A percentile compares a stretch with the other conserved stretches of the same genome.
These are phyloP conservation scores for Hippocampus abdominalis DNA, from an alignment of 2,113 vertebrate species.

Conservation along the genomic window DNA sequence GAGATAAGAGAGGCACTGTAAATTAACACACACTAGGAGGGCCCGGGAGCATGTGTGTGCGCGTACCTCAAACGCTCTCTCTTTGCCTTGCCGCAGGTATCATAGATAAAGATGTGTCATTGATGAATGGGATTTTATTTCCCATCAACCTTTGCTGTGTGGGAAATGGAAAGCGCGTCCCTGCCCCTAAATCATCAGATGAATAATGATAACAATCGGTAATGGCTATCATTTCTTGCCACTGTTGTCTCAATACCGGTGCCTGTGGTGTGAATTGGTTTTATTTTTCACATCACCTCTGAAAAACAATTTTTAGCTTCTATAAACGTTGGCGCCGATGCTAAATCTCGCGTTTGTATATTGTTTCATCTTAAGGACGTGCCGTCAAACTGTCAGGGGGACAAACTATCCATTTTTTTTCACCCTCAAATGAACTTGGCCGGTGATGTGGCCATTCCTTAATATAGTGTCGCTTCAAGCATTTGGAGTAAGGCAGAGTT, in stretches of 20 bases:
- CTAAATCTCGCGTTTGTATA: constrained; percentile 9
- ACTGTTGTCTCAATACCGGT: constrained; percentile 43
- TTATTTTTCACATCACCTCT: not conserved
- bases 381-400: constrained; percentile 1
- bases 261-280: constrained; percentile 5
- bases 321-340: constrained; percentile 9
- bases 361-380: constrained; percentile 21
- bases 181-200: constrained; percentile 66
- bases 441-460: not conserved
- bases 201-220: constrained; percentile 60
- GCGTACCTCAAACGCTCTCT: constrained; percentile 10
- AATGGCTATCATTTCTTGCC: constrained; percentile 41
- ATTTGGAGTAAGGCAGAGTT: not conserved
- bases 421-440: not conserved
- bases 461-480: not conserved
- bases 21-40: constrained; percentile 69
- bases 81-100: constrained; percentile 57
- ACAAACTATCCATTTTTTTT: not conserved
- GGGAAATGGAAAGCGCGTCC: constrained; percentile 61
- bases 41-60: constrained; percentile 25
- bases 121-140: constrained; percentile 76
- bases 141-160: constrained; percentile 64
- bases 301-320: constrained; percentile 8
- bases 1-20: constrained; percentile 71
- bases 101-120: constrained; percentile 70